Percentiles rank a stretch among this genome's conserved stretches.
Evolutionary conservation across 2,113 vertebrate species (phyloP).

Genomic region (Vicugna pacos): DNA sequence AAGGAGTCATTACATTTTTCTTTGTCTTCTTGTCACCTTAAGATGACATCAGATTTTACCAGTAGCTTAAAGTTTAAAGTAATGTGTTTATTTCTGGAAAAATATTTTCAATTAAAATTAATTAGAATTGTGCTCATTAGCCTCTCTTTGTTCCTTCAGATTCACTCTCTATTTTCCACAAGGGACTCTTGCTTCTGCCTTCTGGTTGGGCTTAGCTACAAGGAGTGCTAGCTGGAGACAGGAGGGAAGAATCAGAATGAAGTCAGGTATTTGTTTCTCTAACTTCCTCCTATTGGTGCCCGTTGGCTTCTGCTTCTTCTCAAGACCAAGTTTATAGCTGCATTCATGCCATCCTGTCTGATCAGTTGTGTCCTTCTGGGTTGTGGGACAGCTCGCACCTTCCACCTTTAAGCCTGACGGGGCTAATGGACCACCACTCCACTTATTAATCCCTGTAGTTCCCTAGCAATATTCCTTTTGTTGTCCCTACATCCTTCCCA

Average conservation of each 20-base stretch:
- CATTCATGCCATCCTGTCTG: background rate
- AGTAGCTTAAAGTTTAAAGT: conserved; percentile 54
- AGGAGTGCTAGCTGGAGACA: background rate
- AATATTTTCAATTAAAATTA: conserved; percentile 79
- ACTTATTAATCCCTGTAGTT: background rate
- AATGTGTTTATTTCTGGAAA: conserved; percentile 54
- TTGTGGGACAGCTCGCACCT: rapidly evolving
- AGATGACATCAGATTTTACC: conserved; percentile 67
- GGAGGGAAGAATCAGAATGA: background rate
- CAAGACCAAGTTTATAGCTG: background rate
- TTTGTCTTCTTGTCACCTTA: conserved; percentile 62
- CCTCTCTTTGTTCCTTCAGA: background rate
- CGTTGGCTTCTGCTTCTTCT: background rate
- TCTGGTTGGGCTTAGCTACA: background rate
- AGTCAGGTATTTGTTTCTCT: background rate
- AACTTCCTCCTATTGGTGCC: background rate
- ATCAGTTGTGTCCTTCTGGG: background rate
- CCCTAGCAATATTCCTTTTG: background rate
- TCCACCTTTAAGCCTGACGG: background rate
- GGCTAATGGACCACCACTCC: background rate
- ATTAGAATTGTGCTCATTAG: conserved; percentile 43
- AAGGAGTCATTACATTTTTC: conserved; percentile 68
- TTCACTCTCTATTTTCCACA: background rate
- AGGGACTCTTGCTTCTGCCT: background rate
- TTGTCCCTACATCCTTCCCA: background rate